Evolutionary conservation across 2,797 vertebrate species (phyloP), one percentile per base, ranked within the genome.

Genomic region (Cyprinella venusta): DNA sequence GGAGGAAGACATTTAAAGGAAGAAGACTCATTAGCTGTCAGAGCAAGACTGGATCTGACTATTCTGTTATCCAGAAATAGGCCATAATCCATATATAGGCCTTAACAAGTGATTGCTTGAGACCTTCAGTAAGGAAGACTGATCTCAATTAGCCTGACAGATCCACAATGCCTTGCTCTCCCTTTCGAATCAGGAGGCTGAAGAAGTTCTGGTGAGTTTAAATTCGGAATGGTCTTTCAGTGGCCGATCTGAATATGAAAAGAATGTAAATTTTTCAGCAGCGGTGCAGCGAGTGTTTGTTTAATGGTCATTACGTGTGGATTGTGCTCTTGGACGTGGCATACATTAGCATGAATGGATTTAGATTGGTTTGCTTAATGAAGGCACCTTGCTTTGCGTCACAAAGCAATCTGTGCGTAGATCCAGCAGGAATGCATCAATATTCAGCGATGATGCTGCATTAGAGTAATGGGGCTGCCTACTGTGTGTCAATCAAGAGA

Each of bases 191-290:
- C 2, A 89, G 91, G 83, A 92, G 83, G 85, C 90, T 91, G 7
- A 92, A 84, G 86, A 94, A 91, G 84, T 90, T 92, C 84, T 93
- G 93, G 92, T 94, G 90, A 94, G 92, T 94, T 83, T 80, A 68
- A 76, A 65, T 76, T 76, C 45, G 7, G 52, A 10, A 67, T 45
- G 80, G 65, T 45, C 42, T 26, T 82, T 80, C 72, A 79, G 56
- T 80, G 76, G 30, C 19, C 26, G 48, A 68, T 79, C 84, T 79
- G 69, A 79, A 86, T 81, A 71, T 76, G 64, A 82, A 79, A 76
- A 59, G 38, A 50, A 77, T 52, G n/a, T 26, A 50, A 5, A 71
- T 71, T 59, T 56, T 40, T 50, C 18, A 16, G 18, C 45, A 59
- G 72, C 18, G 9, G 48, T 8, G 6, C 36, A 24, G 24, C 13